These are phyloP conservation scores for Melanocharis versteri DNA, from an alignment of 2,113 vertebrate species.

Conservation along the genomic window DNA sequence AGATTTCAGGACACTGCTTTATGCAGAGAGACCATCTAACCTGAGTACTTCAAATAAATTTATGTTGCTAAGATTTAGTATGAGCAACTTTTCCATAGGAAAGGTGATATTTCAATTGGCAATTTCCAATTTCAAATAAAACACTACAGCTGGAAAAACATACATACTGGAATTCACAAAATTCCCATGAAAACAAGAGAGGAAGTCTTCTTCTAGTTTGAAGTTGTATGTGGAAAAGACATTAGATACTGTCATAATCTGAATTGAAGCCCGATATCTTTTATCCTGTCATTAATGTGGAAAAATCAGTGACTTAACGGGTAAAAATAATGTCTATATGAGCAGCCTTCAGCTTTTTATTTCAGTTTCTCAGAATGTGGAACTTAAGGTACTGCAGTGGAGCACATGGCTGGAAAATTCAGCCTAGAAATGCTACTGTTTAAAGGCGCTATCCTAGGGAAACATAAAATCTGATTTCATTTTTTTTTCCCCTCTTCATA, in stretches of 20 bases:
- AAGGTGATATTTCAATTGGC: slow-evolving; percentile 69
- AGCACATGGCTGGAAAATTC: slow-evolving; percentile 46
- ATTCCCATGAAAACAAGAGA: slow-evolving; percentile 72
- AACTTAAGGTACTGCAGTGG: slow-evolving; percentile 21
- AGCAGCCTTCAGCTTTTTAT: slow-evolving; percentile 52
- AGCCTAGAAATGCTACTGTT: background rate
- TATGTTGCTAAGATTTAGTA: slow-evolving; percentile 48
- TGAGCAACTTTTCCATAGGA: slow-evolving; percentile 68
- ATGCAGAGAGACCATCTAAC: background rate
- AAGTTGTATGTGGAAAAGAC: slow-evolving; percentile 74
- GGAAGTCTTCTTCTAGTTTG: slow-evolving; percentile 65
- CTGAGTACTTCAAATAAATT: slow-evolving; percentile 16
- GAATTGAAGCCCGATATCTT: slow-evolving; percentile 76
- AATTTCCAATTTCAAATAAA: slow-evolving; percentile 73
- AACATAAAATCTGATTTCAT: background rate
- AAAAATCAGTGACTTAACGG: slow-evolving; percentile 73
- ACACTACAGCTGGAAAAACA: slow-evolving; percentile 74
- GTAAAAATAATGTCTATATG: slow-evolving; percentile 62
- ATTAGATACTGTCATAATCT: slow-evolving; percentile 76
- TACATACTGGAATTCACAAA: slow-evolving; percentile 74
- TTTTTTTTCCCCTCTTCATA: background rate
- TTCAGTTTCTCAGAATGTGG: slow-evolving; percentile 38
- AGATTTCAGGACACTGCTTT: background rate
- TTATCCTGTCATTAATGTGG: slow-evolving; percentile 75
- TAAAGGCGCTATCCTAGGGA: background rate